Conservation (phyloP, 2,888 invertebrate species). For the Hydropsyche betteni region DNA sequence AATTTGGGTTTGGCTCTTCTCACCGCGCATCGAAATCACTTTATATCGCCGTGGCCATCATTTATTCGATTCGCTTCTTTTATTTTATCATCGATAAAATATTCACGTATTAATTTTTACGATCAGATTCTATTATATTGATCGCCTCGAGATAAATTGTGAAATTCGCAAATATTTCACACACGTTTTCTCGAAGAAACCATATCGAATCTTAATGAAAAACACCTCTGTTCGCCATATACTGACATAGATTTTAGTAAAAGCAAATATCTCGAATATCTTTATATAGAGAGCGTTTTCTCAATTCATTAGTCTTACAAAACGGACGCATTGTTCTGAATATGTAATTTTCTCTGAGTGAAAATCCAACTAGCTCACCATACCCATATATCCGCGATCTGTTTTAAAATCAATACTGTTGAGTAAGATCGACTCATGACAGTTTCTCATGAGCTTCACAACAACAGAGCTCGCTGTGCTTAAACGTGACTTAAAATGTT, state of each 20-base stretch:
- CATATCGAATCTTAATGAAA: too few species aligned
- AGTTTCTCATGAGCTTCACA: slow-evolving; percentile 35
- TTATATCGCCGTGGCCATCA: background rate
- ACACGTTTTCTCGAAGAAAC: too few species aligned
- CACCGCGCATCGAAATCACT: background rate
- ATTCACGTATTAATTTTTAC: background rate
- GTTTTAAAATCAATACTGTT: slow-evolving; percentile 33
- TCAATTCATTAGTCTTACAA: slow-evolving; percentile 22
- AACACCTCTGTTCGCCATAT: too few species aligned
- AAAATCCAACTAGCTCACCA: background rate
- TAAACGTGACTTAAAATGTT: slow-evolving; percentile 39
- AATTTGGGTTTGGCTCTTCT: slow-evolving; percentile 45
- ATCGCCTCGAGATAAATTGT: too few species aligned
- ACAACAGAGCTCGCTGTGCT: slow-evolving; percentile 29
- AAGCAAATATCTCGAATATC: background rate
- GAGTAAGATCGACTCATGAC: slow-evolving; percentile 31
- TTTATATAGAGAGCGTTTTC: background rate
- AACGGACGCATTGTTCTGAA: slow-evolving; percentile 26
- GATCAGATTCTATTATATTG: too few species aligned
- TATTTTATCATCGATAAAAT: slow-evolving; percentile 9
- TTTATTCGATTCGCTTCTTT: slow-evolving; percentile 18
- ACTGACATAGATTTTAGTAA: slow-evolving; percentile 10
- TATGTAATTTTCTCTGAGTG: background rate
- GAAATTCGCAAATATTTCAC: too few species aligned
- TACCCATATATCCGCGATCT: background rate